A percentile compares a stretch with the other conserved stretches of the same genome.
phyloP scores from a whole-genome alignment of 2,113 vertebrate genomes.

The Clupea harengus region DNA sequence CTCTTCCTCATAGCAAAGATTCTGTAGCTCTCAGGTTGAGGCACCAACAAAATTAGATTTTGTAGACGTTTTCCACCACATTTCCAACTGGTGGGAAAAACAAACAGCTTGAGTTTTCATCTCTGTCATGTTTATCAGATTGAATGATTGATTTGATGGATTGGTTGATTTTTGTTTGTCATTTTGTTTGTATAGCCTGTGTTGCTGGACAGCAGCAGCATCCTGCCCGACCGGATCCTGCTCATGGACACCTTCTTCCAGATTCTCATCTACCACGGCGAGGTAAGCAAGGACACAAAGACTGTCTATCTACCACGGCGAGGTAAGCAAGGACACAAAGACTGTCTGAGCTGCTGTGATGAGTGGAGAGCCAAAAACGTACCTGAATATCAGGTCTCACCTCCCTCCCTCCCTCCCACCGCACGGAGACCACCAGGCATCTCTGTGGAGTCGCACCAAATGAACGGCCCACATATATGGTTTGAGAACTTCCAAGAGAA shows the following conservation, averaged over 20 bases:
- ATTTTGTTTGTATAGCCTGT: conserved; percentile 73
- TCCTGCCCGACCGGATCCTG: conserved; percentile 93
- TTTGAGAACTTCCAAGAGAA: neutral
- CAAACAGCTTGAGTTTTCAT: neutral
- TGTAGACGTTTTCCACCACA: neutral
- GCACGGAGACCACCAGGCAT: too few species aligned
- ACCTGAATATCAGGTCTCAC: neutral
- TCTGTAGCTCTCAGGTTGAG: neutral
- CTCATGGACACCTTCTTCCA: conserved; percentile 99
- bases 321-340: too few species aligned
- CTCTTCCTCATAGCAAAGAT: neutral
- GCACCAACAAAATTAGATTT: neutral
- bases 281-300: conserved; percentile 79
- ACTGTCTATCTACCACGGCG: too few species aligned
- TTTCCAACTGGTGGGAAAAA: too few species aligned
- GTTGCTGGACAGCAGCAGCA: conserved; percentile 95
- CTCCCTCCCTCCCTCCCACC: neutral
- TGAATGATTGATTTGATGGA: neutral
- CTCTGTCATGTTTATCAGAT: neutral
- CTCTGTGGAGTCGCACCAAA: neutral
- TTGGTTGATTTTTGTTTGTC: neutral
- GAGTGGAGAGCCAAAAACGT: neutral
- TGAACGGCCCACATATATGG: neutral
- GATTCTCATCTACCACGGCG: conserved; percentile 96
- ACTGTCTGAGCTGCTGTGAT: neutral